Conservation (phyloP, 2,113 vertebrate species). For the Nothobranchius furzeri region DNA sequence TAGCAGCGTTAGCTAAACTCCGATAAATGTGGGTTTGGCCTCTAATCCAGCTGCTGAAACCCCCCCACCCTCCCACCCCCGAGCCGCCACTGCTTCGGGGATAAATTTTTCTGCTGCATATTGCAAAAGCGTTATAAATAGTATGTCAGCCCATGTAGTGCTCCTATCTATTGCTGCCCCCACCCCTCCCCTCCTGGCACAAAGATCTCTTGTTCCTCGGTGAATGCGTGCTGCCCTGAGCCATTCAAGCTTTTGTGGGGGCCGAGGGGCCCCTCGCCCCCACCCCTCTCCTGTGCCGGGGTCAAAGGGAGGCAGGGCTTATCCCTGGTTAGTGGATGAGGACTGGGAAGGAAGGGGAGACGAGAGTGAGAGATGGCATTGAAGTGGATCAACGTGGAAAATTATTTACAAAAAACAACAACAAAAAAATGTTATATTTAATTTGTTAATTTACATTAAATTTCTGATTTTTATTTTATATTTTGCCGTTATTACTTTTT, state of each 20-base stretch:
- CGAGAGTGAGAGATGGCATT: no score
- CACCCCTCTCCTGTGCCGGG: constrained; percentile 61
- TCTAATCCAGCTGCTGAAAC: constrained; percentile 60
- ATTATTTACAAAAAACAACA: no score
- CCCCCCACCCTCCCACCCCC: constrained; percentile 25
- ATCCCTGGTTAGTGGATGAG: constrained; percentile 69
- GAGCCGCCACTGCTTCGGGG: constrained; percentile 55
- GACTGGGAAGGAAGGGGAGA: constrained; percentile 26
- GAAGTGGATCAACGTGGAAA: no score
- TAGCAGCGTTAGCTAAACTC: constrained; percentile 34
- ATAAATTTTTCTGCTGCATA: constrained; percentile 71
- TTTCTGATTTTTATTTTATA: no score
- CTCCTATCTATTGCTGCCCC: constrained; percentile 46
- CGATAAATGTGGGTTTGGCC: constrained; percentile 61
- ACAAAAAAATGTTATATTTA: no score
- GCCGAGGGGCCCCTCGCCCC: constrained; percentile 62
- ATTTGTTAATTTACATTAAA: no score
- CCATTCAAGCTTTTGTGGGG: constrained; percentile 79
- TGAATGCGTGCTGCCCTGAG: constrained; percentile 79
- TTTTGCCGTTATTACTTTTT: no score
- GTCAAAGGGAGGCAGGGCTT: constrained; percentile 78
- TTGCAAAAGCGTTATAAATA: constrained; percentile 75
- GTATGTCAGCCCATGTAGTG: constrained; percentile 63
- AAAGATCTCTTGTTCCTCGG: constrained; percentile 82
- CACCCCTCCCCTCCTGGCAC: constrained; percentile 71